Evolutionary conservation across 2,113 vertebrate species (phyloP).

Genomic region (Zapornia atra): DNA sequence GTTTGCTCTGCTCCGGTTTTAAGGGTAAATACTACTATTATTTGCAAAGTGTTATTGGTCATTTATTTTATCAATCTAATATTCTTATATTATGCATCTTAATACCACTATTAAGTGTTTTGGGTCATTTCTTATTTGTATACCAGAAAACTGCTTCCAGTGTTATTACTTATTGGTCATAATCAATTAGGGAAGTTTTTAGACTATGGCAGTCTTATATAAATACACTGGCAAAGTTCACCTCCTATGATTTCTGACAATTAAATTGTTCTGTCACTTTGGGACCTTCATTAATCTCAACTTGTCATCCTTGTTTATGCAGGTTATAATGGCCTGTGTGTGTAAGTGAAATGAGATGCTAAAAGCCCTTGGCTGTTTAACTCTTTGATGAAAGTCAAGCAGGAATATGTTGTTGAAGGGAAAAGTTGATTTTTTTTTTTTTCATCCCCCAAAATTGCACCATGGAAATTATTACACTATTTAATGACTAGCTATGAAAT

Average conservation of each 20-base stretch:
- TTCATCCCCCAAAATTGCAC: constrained; percentile 14
- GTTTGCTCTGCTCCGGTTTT: constrained; percentile 43
- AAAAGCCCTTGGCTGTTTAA: constrained; percentile 81
- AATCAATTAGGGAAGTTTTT: constrained; percentile 92
- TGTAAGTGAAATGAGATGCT: constrained; percentile 80
- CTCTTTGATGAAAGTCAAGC: constrained; percentile 76
- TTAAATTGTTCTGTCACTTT: constrained; percentile 95
- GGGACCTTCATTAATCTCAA: constrained; percentile 97
- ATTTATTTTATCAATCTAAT: constrained; percentile 75
- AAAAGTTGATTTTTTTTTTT: background rate
- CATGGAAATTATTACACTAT: background rate
- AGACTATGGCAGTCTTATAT: constrained; percentile 84
- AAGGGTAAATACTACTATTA: constrained; percentile 51
- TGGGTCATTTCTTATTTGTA: constrained; percentile 76
- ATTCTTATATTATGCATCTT: constrained; percentile 71
- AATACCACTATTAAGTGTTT: constrained; percentile 73
- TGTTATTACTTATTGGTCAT: constrained; percentile 90
- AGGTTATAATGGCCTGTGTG: constrained; percentile 86
- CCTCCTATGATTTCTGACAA: constrained; percentile 92
- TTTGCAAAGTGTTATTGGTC: constrained; percentile 58
- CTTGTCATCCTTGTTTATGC: constrained; percentile 98
- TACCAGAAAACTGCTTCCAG: constrained; percentile 75
- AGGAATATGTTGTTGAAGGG: constrained; percentile 58
- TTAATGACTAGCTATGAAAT: background rate
- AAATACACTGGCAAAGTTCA: constrained; percentile 93